Percentiles rank a stretch among this genome's conserved stretches.
phyloP scores from a whole-genome alignment of 2,797 vertebrate genomes.

The Podargus strigoides region DNA sequence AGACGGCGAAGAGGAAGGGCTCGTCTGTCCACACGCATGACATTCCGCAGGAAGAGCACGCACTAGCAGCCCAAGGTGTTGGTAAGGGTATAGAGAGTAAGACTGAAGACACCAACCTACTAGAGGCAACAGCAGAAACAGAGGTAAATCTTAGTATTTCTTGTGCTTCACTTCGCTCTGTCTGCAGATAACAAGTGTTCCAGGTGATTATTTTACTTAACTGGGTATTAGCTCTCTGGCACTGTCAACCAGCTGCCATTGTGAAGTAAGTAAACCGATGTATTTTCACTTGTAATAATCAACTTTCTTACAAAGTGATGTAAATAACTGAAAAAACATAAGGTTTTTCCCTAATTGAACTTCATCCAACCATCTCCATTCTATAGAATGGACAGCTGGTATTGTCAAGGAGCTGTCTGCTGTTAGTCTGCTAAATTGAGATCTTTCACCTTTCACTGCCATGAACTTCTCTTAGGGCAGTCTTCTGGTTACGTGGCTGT shows the following conservation, averaged over 20 bases:
- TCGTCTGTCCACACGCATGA: constrained; percentile 81
- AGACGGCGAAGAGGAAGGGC: constrained; percentile 91
- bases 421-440: neutral
- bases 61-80: constrained; percentile 61
- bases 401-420: neutral
- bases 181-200: neutral
- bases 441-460: neutral
- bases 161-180: fast-evolving
- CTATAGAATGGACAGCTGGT: neutral
- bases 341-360: neutral
- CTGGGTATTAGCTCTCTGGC: neutral
- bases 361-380: neutral
- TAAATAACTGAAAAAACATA: neutral
- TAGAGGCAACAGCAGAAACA: neutral
- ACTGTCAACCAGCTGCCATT: neutral
- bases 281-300: neutral
- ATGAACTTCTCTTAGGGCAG: neutral
- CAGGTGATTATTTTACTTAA: neutral
- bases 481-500: neutral
- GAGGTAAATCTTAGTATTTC: constrained; percentile 36
- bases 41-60: constrained; percentile 73
- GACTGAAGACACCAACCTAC: neutral
- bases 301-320: neutral
- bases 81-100: neutral
- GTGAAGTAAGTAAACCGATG: neutral